Conservation (phyloP, 2,888 invertebrate genomes). For the Idaea dimidiata region DNA sequence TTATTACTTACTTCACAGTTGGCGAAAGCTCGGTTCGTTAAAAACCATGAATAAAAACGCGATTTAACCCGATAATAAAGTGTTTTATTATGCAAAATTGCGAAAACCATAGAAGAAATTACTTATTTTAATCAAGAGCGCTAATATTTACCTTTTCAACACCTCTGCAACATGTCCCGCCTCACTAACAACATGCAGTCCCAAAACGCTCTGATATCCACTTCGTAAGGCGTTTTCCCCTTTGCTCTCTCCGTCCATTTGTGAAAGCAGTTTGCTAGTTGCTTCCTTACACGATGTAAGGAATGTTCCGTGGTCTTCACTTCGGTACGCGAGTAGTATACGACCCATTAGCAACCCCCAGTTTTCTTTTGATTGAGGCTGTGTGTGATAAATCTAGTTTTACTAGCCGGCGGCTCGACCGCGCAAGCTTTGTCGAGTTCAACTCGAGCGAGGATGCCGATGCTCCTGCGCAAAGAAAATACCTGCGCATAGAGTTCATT, state of each 20-base stretch:
- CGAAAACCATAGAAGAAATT: too few species aligned
- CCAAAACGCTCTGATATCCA: constrained; percentile 69
- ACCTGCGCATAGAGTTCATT: too few species aligned
- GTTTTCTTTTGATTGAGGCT: constrained; percentile 74
- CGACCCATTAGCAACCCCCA: constrained; percentile 90
- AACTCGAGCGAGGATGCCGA: too few species aligned
- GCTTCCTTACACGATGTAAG: constrained; percentile 63
- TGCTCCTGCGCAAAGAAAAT: too few species aligned
- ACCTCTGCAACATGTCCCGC: constrained; percentile 61
- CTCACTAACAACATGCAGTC: constrained; percentile 69
- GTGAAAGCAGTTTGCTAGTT: constrained; percentile 49
- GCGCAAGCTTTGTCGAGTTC: too few species aligned
- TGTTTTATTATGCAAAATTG: too few species aligned
- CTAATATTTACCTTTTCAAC: constrained; percentile 54
- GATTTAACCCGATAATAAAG: too few species aligned
- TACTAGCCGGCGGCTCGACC: too few species aligned
- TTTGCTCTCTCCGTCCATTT: constrained; percentile 64
- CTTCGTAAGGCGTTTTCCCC: constrained; percentile 67
- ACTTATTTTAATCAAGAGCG: too few species aligned
- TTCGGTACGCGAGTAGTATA: constrained; percentile 82
- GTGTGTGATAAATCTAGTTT: constrained; percentile 10
- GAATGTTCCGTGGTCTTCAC: constrained; percentile 56
- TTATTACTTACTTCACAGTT: too few species aligned
- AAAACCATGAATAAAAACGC: too few species aligned
- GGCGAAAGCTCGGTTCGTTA: too few species aligned